phyloP scores from a whole-genome alignment of 2,797 vertebrate species.

The Chelon labrosus region DNA sequence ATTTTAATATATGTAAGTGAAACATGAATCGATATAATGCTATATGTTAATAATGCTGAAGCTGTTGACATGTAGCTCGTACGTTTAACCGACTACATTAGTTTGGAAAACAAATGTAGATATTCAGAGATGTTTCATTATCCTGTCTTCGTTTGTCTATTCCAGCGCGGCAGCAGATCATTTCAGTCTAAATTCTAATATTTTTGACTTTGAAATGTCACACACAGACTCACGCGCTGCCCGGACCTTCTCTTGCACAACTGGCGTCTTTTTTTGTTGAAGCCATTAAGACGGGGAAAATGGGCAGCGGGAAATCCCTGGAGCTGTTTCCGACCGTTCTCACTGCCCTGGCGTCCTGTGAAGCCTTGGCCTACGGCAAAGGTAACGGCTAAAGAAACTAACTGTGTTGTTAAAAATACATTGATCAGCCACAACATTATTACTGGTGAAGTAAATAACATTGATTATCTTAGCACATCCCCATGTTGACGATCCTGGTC shows the following conservation, averaged over 20 bases:
- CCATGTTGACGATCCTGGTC: too few species aligned
- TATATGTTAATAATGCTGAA: neutral
- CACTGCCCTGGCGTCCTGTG: slow-evolving; percentile 89
- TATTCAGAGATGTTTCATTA: neutral
- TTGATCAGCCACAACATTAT: too few species aligned
- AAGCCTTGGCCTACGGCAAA: slow-evolving; percentile 89
- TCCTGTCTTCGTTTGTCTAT: neutral
- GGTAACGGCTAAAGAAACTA: slow-evolving; percentile 77
- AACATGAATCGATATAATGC: neutral
- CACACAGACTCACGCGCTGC: slow-evolving; percentile 88
- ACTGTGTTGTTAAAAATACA: too few species aligned
- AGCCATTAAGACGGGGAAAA: slow-evolving; percentile 87
- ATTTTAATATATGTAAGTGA: neutral
- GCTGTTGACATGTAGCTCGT: too few species aligned
- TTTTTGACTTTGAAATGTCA: slow-evolving; percentile 22
- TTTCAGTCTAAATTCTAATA: slow-evolving; percentile 13
- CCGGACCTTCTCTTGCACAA: slow-evolving; percentile 86
- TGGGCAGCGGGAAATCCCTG: slow-evolving; percentile 92
- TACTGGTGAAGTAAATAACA: too few species aligned
- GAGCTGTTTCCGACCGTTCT: slow-evolving; percentile 95
- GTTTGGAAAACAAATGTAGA: too few species aligned
- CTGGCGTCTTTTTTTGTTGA: slow-evolving; percentile 91
- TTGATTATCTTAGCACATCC: too few species aligned
- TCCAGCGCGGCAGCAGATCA: neutral
- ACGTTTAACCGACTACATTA: too few species aligned